Conservation (phyloP, 2,888 invertebrate genomes). For the Stomorhina lunata region DNA sequence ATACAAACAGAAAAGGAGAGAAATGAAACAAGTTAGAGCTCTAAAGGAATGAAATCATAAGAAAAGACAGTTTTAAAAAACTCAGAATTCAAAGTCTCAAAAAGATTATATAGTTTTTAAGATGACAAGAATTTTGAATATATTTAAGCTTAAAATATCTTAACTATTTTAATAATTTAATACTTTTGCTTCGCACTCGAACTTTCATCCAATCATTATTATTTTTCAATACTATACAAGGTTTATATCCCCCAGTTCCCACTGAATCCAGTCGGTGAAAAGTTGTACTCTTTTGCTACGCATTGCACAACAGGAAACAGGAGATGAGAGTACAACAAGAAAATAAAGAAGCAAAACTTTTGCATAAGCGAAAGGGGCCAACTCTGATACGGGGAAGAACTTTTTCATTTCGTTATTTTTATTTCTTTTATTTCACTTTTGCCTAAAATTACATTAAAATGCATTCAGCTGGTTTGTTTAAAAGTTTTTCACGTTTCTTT, state of each 20-base stretch:
- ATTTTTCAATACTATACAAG: background rate
- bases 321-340: conserved; percentile 8
- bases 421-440: conserved; percentile 46
- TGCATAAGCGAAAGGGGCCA: too few species aligned
- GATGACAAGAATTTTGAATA: too few species aligned
- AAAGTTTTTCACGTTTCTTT: conserved; percentile 44
- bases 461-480: conserved; percentile 59
- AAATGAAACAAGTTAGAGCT: background rate
- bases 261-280: background rate
- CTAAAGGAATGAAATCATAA: background rate
- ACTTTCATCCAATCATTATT: background rate
- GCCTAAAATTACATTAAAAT: conserved; percentile 65
- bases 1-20: background rate
- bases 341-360: conserved; percentile 8
- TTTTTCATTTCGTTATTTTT: conserved; percentile 33
- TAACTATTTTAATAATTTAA: background rate
- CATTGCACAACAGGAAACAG: background rate
- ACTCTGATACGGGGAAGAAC: conserved; percentile 7
- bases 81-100: too few species aligned
- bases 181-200: background rate
- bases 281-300: conserved; percentile 3
- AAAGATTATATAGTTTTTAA: too few species aligned
- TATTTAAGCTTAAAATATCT: too few species aligned
- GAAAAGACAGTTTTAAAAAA: too few species aligned
- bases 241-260: background rate